Evolutionary conservation across 2,797 vertebrate genomes (phyloP).

Genomic region (Falco naumanni): DNA sequence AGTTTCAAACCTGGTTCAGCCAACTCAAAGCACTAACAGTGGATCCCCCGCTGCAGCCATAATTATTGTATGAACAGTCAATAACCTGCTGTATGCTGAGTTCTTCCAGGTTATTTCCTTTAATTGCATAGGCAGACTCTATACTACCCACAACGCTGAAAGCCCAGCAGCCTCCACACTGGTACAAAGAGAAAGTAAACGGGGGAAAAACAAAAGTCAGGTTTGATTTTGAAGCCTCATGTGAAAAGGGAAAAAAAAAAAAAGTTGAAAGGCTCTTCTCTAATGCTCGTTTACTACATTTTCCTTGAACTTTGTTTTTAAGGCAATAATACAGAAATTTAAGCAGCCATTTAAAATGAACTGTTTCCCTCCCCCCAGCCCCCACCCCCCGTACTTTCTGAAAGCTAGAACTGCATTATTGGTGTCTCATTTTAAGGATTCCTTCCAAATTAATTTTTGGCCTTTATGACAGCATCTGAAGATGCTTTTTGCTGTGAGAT

Average conservation of each 20-base stretch:
- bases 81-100: constrained; percentile 93
- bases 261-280: background rate
- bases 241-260: background rate
- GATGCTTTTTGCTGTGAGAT: background rate
- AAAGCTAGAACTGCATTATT: background rate
- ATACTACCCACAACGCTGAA: constrained; percentile 88
- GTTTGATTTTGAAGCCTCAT: background rate
- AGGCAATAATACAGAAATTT: background rate
- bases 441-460: background rate
- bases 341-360: background rate
- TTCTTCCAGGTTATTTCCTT: constrained; percentile 75
- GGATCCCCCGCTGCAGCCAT: constrained; percentile 87
- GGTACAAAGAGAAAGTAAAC: background rate
- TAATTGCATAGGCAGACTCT: constrained; percentile 84
- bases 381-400: background rate
- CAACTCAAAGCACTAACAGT: constrained; percentile 81
- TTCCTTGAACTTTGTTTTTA: background rate
- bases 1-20: constrained; percentile 83
- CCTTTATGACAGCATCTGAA: background rate
- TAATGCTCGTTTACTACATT: background rate
- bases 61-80: constrained; percentile 87
- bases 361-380: background rate
- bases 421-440: background rate
- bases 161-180: constrained; percentile 96
- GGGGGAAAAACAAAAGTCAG: background rate